Base-by-base conservation (phyloP, 2,888 invertebrate genomes). In the Chloromyia formosa region DNA sequence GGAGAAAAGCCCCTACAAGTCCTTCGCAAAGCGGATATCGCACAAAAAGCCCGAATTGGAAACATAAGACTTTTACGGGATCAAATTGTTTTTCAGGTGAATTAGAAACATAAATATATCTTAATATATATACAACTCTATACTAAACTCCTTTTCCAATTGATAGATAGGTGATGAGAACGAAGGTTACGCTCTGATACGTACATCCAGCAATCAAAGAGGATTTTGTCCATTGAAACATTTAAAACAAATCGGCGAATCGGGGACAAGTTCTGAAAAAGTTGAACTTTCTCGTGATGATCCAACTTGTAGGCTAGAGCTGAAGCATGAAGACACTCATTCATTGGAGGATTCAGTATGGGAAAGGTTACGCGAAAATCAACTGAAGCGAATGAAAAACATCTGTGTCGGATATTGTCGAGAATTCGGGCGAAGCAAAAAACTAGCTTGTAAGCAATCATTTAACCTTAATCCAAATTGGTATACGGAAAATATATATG, bases 221-320 rank as follows among this genome's bases (percentile, higher is more conserved):
- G 95, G 94, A 75, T 92, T 94, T 79, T 97, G 97, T 86, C 97
- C 97, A n/a, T 86, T 95, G 56, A 96, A 95, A 85, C 97, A 95
- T 84, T 89, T 97, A 77, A 94, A 95, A 87, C 96, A 97, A 3
- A n/a, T 49, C 12, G 49, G 49, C 81, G 82, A 76, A 82, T 82
- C 78, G 81, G 82, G 75, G 83, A 81, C 77, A 82, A 81, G 16
- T 12, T 74, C 81, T 81, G 58, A 83, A 83, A 78, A 82, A 83
- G 73, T 79, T 82, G 78, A 80, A 82, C 74, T 54, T 81, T 72
- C 78, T 80, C 75, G 84, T 84, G 80, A 85, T 84, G 81, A 81
- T 82, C 80, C 84, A 42, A 42, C 7, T 5, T 5, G 12, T 42
- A 5, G 42, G 7, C 14, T 49, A 49, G 49, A 49, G 10, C 3